Base-by-base conservation (phyloP, 2,797 vertebrate genomes). In the Pseudotriccus pelzelni region DNA sequence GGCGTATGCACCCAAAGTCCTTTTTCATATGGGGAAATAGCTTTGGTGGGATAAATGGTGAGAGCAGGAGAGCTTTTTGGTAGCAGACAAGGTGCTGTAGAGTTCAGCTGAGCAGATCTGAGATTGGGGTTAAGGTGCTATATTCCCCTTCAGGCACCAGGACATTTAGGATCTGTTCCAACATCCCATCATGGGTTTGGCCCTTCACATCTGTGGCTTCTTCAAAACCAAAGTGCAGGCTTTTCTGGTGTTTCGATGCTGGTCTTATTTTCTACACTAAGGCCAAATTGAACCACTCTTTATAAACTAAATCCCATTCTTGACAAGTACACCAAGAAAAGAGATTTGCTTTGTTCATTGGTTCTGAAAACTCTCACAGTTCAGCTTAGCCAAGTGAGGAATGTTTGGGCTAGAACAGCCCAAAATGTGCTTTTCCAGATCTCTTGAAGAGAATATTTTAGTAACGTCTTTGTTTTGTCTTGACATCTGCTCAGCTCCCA, bases 401-500 rank as follows among this genome's bases (percentile, higher is more conserved):
- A 62, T 83, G 37, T 53, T 92, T 78, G 66, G 66, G 27, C 62
- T 83, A 80, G 22, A 90, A 58, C 41, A 60, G 39, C 32, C 55
- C 15, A 43, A 91, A 91, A 66, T 0, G 0, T 41, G 37, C 18
- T 41, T 87, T 66, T 78, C 28, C 50, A 75, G 20, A 24, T 81
- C 73, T 67, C 6, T 43, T 43, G 20, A 23, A 15, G 66, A 75
- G 13, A 62, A 55, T 55, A 62, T 84, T 94, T 59, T 66, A 91
- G 75, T 21, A 62, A 56, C 10, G 9, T 21, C 43, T 93, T 90
- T 69, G n/a, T 94, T 94, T 95, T 94, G 43, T 73, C 53, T 94
- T 19, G 1, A 70, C 43, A 58, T 72, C 88, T 94, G 56, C 72
- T 64, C 58, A 68, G 28, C 41, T 93, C 72, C 49, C 64, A 84